phyloP scores from a whole-genome alignment of 1,140 invertebrate species.

The Zaprionus taronus region DNA sequence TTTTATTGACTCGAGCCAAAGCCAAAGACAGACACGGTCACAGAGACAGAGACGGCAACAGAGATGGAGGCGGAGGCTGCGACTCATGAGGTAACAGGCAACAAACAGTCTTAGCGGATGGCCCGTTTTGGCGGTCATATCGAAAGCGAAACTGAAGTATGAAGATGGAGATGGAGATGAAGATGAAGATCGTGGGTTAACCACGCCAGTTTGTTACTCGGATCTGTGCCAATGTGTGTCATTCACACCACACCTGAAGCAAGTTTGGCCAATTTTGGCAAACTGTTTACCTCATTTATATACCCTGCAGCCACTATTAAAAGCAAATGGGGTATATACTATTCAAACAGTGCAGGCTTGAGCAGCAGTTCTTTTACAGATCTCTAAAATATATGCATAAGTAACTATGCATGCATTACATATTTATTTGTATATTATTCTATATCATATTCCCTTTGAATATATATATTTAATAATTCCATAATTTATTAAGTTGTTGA shows the following conservation, averaged over 20 bases:
- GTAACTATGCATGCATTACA: too few relatives aligned
- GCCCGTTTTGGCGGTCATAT: slow-evolving; percentile 63
- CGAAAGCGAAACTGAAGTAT: slow-evolving; percentile 57
- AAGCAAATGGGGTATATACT: neutral
- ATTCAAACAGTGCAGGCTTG: too few relatives aligned
- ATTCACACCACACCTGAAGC: slow-evolving; percentile 40
- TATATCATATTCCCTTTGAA: neutral
- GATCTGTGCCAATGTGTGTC: slow-evolving; percentile 72
- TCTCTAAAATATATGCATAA: too few relatives aligned
- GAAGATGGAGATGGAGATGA: slow-evolving; percentile 17
- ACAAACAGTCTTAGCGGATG: slow-evolving; percentile 14
- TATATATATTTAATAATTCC: neutral
- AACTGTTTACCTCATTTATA: slow-evolving; percentile 40
- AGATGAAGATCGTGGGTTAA: neutral
- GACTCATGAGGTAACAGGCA: slow-evolving; percentile 56
- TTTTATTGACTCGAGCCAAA: slow-evolving; percentile 44
- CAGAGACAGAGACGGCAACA: neutral
- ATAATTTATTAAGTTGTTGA: too few relatives aligned
- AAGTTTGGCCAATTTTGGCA: slow-evolving; percentile 17
- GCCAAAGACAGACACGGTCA: neutral
- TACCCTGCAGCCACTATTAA: neutral
- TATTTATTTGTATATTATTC: neutral
- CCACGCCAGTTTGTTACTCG: slow-evolving; percentile 1
- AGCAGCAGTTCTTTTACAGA: too few relatives aligned
- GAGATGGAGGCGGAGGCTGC: neutral